These are phyloP conservation scores for Leguminivora glycinivorella DNA, from an alignment of 1,140 invertebrate genomes.

Conservation along the genomic window DNA sequence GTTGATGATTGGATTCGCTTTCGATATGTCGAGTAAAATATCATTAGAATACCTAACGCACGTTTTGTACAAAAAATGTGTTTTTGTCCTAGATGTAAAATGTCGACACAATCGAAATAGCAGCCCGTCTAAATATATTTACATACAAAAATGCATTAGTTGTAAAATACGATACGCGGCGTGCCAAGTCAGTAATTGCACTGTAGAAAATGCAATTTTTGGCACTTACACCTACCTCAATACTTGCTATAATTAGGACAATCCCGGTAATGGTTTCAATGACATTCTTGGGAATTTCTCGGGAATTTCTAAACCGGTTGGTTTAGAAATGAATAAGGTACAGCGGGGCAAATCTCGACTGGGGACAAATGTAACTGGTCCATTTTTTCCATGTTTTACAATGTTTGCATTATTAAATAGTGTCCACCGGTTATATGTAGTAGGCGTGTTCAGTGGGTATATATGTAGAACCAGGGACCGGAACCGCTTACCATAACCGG, in stretches of 20 bases:
- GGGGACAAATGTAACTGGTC: too few relatives aligned
- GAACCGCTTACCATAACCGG: too few relatives aligned
- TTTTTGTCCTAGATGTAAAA: slow-evolving; percentile 1
- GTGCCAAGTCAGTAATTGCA: slow-evolving; percentile 12
- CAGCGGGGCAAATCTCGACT: too few relatives aligned
- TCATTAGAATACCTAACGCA: background rate
- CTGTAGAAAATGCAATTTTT: slow-evolving; percentile 3
- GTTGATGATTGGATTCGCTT: background rate
- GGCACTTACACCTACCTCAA: background rate
- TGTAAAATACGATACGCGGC: background rate
- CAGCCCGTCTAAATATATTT: background rate
- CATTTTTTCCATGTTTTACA: too few relatives aligned
- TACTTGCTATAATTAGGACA: background rate
- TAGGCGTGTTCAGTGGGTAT: too few relatives aligned
- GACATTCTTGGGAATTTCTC: background rate
- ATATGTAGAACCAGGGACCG: too few relatives aligned
- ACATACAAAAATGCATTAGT: slow-evolving; percentile 10
- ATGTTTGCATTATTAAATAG: too few relatives aligned
- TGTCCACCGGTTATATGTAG: too few relatives aligned
- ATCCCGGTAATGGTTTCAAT: background rate
- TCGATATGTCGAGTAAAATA: background rate
- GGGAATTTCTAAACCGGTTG: background rate
- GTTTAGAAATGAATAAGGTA: too few relatives aligned
- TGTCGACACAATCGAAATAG: background rate
- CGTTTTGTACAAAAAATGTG: background rate